Base-by-base conservation (phyloP, 2,888 invertebrate species). In the Horisme vitalbata region DNA sequence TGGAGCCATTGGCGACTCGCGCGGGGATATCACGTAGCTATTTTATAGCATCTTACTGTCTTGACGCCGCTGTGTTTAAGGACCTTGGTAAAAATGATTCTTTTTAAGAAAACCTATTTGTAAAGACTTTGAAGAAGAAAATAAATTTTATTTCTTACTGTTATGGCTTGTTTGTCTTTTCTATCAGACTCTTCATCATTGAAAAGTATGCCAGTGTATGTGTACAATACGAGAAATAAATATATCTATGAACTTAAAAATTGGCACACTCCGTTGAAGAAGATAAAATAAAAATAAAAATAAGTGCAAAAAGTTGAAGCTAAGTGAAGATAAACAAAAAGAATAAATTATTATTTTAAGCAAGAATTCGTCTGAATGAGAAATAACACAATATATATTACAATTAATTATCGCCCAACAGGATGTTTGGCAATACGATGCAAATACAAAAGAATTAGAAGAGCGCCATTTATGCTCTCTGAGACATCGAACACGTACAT, bases 11-110 rank as follows among this genome's bases (percentile, higher is more conserved):
- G 39, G 46, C 47, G 47, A 44, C 33, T 41, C 20, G 39, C 63
- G 71, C 68, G 65, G 68, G 71, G 69, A 77, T 75, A 85, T 80
- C 86, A 86, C 84, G 87, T 84, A 74, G 74, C 76, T 73, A 71
- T 80, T 86, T 87, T 86, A 87, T 86, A 69, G 78, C 71, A 68
- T 70, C 62, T 65, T 57, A 63, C 62, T 65, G 70, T 67, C 75
- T 71, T 67, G 67, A 75, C 61, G 48, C 58, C 60, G 55, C 61
- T 48, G 48, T 43, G 30, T 48, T 52, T 26, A 48, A 45, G 37
- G 24, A 48, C 41, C 30, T 52, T 21, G 13, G 33, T 38, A 18
- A 28, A 23, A 37, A 52, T 14, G 33, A 45, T 49, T 48, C 32
- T 44, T 31, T 38, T 6, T 6, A 5, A 9, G 5, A 10, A 26